A percentile compares a stretch with the other conserved stretches of the same genome.
phyloP scores from a whole-genome alignment of 2,888 invertebrate species.

The Sepiola atlantica region DNA sequence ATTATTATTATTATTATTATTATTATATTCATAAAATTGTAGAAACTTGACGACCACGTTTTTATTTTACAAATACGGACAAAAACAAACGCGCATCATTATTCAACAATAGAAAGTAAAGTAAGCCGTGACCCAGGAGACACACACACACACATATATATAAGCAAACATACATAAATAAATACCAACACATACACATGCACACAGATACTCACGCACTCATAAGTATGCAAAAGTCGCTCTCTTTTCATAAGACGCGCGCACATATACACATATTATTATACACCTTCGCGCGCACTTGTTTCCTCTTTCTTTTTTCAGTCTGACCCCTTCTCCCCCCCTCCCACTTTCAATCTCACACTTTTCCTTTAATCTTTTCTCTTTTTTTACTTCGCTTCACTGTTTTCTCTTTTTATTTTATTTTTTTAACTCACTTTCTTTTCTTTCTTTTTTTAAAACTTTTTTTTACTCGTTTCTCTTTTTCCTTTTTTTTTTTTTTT shows the following conservation, averaged over 20 bases:
- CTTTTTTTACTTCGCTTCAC: not conserved
- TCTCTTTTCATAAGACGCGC: not conserved
- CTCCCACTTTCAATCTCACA: no score
- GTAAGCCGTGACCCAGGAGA: not conserved
- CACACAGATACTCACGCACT: not conserved
- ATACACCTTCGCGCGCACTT: slow-evolving; percentile 21
- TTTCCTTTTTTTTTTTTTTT: not conserved
- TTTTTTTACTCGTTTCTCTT: not conserved
- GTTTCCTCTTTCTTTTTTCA: not conserved
- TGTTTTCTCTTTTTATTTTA: not conserved
- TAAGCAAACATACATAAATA: not conserved
- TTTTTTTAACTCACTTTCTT: not conserved
- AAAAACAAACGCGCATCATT: not conserved
- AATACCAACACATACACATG: not conserved
- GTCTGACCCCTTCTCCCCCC: not conserved
- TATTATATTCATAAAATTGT: not conserved
- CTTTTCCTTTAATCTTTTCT: no score
- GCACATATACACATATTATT: not conserved
- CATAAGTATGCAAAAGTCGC: no score
- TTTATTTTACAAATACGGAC: not conserved
- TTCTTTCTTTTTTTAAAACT: no score
- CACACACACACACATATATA: not conserved
- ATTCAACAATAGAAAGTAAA: not conserved
- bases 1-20: not conserved
- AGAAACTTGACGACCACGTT: not conserved